Evolutionary conservation across 2,888 invertebrate species (phyloP).

Genomic region (Ischnus inquisitorius): DNA sequence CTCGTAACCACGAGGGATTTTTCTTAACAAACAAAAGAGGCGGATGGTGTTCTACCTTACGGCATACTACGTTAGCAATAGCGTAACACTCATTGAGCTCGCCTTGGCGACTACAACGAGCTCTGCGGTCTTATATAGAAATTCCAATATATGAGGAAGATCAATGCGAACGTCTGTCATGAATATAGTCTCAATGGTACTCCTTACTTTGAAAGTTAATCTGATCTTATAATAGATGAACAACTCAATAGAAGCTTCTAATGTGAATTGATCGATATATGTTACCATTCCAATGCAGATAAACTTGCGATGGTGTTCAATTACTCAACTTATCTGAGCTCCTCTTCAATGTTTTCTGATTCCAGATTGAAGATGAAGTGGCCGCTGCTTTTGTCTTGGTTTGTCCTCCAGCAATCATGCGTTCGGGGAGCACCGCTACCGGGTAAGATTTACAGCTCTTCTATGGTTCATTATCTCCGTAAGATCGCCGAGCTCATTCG

Average conservation of each 20-base stretch:
- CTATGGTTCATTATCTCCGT: not conserved
- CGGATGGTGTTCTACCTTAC: slow-evolving; percentile 21
- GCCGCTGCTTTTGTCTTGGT: slow-evolving; percentile 80
- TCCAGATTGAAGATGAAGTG: slow-evolving; percentile 82
- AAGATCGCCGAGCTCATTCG: not conserved
- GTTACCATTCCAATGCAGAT: too few relatives aligned
- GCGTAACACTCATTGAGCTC: not conserved
- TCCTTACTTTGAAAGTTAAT: too few relatives aligned
- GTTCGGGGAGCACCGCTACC: slow-evolving; percentile 78
- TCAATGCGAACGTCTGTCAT: not conserved
- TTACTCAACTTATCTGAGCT: not conserved
- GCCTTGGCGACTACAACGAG: not conserved
- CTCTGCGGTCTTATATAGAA: not conserved
- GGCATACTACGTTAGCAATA: not conserved
- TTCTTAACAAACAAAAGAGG: slow-evolving; percentile 37
- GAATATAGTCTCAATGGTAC: not conserved
- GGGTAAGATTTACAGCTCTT: slow-evolving; percentile 73
- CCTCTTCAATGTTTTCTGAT: slow-evolving; percentile 47
- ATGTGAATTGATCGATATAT: too few relatives aligned
- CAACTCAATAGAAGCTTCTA: too few relatives aligned
- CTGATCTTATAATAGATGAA: too few relatives aligned
- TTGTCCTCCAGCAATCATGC: slow-evolving; percentile 79
- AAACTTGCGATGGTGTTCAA: not conserved
- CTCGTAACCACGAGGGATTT: slow-evolving; percentile 52
- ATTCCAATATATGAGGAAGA: not conserved